Base-by-base conservation (phyloP, 2,113 vertebrate genomes). In the Xyrauchen texanus region DNA sequence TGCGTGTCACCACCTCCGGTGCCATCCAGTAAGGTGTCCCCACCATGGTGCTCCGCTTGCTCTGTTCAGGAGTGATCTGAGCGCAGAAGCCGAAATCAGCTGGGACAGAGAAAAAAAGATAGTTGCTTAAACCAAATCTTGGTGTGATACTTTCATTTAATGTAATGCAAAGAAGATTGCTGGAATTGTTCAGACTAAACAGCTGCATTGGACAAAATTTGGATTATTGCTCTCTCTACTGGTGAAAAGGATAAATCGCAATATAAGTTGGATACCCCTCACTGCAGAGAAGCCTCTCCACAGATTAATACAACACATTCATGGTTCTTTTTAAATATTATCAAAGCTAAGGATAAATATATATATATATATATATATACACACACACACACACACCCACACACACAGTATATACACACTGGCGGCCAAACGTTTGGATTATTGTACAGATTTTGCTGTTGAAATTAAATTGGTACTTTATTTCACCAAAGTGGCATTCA, bases 11-110 rank as follows among this genome's bases (percentile, higher is more conserved):
- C 67, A 99, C 97, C 72, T 99, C 97, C 0, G 97, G 97, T 0
- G 97, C 97, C 97, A 99, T 99, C 97, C 97, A 99, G 86, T 99
- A 98, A 0, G 97, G 97, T 0, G 97, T 99, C 16, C 97, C 97
- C 16, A 99, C 97, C 97, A 99, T 99, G 65, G 97, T 99, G 90
- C 97, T 99, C 79, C 97, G 93, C 4, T 99, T 99, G 79, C 96
- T 99, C 90, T 99, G 96, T 88, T 99, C 97, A 0, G 97, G 97
- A 6, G 97, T 98, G 89, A 99, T 99, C 89, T 99, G 97, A 75
- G 97, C 97, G 79, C 97, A 99, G 91, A 99, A 98, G 49, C 97
- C 97, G 0, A 99, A 99, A 83, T 99, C 97, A 82, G 97, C 96
- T 98, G 88, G 5, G 83, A 34, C 21, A 34, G 1, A 34, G 21